Evolutionary conservation across 1,140 invertebrate genomes (phyloP), one percentile per base, ranked within the genome.

Genomic region (Hydropsyche tenuis): DNA sequence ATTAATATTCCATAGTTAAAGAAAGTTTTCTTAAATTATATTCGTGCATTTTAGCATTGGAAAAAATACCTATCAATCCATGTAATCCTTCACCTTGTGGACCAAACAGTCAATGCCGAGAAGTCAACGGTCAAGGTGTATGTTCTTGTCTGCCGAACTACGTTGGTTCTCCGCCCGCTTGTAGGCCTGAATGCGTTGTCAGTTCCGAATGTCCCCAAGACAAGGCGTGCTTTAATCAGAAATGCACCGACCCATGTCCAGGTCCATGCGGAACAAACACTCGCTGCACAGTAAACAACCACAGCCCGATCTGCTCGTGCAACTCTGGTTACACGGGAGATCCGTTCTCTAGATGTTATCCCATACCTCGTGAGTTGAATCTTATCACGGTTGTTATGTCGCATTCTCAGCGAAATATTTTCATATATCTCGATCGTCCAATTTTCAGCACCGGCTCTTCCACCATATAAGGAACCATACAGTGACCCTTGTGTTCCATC

Each of bases 261-360:
- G 92, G 91, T 22, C 88, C 87, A 63, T 93, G 93, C 82, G 93
- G 93, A 25, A 81, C 90, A 30, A 91, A 92, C 78, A 90, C 93
- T n/a, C 87, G 90, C 78, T 95, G 93, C 81, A 87, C 88, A 78
- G 91, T 94, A 0, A 86, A 90, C 30, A 93, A 92, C 80, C 93
- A 94, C 82, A 89, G 90, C 62, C 91, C 92, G 45, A 88, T 90
- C 76, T 91, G 91, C 80, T 88, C 87, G 76, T 90, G 91, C 80
- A 83, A 87, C 20, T 75, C 79, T 43, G 87, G 87, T 73, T 88
- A 88, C 73, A 90, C 88, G 56, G 91, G 91, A 72, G 89, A 92
- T 86, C 89, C 92, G 43, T 89, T 91, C 78, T 81, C 83, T 71
- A 86, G 87, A 70, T 93, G 91, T 79, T 87, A 87, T 75, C 79